phyloP scores from a whole-genome alignment of 2,113 vertebrate genomes.

The Brachyhypopomus gauderio region DNA sequence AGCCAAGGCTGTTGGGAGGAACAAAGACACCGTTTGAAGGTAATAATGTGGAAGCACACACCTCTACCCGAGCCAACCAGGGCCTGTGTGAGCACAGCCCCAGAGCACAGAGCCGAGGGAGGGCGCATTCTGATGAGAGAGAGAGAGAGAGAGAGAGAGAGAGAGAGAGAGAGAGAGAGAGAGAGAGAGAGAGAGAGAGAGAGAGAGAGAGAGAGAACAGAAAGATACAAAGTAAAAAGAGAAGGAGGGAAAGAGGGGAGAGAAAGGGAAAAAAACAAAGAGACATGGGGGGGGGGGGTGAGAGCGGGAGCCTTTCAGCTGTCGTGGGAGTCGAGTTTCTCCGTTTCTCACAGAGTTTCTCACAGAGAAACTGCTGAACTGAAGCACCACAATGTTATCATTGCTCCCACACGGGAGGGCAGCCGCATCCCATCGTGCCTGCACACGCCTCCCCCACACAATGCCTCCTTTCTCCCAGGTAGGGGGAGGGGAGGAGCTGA shows the following conservation, averaged over 20 bases:
- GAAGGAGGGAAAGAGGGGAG: background rate
- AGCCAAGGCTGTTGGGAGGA: constrained; percentile 52
- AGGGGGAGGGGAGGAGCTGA: constrained; percentile 4
- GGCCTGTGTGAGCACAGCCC: constrained; percentile 51
- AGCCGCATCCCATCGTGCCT: constrained; percentile 7
- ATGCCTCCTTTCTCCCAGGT: constrained; percentile 36
- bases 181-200: no score
- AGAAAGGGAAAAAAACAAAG: background rate
- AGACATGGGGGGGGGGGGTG: background rate
- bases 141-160: background rate
- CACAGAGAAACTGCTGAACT: background rate
- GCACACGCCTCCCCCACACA: constrained; percentile 11
- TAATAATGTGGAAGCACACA: constrained; percentile 64
- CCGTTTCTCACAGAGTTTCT: background rate
- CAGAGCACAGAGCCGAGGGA: background rate
- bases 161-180: background rate
- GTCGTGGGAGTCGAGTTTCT: background rate
- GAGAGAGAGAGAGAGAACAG: constrained; percentile 1
- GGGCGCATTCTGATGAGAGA: no score
- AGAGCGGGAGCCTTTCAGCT: constrained; percentile 8
- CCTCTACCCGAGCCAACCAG: constrained; percentile 52
- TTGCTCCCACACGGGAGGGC: constrained; percentile 22
- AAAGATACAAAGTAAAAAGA: background rate
- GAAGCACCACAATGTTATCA: constrained; percentile 46
- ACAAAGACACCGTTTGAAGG: constrained; percentile 65